Percentiles rank a stretch among this genome's conserved stretches.
phyloP scores from a whole-genome alignment of 2,797 vertebrate genomes.

The Todus mexicanus region DNA sequence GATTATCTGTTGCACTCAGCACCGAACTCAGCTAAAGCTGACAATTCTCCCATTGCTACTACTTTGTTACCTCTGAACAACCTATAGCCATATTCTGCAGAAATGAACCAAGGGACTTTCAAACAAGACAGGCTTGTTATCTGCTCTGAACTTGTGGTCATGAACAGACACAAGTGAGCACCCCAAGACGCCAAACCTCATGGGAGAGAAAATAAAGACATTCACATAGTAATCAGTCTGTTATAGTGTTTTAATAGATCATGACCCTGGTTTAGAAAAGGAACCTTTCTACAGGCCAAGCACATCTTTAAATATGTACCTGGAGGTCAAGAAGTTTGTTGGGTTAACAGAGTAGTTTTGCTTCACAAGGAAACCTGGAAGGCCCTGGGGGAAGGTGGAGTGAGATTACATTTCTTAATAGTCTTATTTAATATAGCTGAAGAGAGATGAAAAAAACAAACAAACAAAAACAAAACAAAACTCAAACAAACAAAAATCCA shows the following conservation, averaged over 20 bases:
- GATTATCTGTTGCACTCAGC: not conserved
- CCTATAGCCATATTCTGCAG: not conserved
- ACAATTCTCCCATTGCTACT: not conserved
- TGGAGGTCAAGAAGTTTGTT: not conserved
- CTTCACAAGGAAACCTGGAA: not conserved
- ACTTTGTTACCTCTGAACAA: not conserved
- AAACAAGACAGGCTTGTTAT: not conserved
- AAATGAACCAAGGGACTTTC: not conserved
- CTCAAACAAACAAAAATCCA: too few species aligned
- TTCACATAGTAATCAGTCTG: not conserved
- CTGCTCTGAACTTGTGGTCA: not conserved
- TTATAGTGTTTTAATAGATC: not conserved
- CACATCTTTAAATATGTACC: not conserved
- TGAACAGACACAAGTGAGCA: not conserved
- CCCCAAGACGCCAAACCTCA: not conserved
- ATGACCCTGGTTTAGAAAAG: not conserved
- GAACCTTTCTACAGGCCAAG: not conserved
- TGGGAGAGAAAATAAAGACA: not conserved
- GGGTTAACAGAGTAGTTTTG: not conserved
- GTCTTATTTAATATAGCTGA: not conserved
- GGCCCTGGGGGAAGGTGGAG: not conserved
- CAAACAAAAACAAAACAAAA: fast-evolving
- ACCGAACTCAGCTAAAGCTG: fast-evolving
- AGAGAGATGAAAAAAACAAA: not conserved
- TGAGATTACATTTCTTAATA: not conserved